Evolutionary conservation across 2,888 invertebrate species (phyloP).

Genomic region (Orchesella flavescens): DNA sequence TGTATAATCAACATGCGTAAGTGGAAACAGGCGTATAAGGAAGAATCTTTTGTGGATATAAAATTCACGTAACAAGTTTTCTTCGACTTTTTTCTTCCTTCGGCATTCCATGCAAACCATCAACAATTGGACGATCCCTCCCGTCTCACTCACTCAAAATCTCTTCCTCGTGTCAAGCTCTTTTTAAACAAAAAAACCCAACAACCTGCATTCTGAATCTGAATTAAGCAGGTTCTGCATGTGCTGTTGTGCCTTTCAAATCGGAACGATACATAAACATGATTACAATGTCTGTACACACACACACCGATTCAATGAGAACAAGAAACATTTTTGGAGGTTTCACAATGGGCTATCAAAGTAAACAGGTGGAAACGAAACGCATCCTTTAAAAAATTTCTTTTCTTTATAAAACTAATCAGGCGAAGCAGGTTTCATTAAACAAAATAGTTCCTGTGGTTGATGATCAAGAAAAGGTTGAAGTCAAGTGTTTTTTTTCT

Average conservation of each 20-base stretch:
- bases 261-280: slow-evolving; percentile 19
- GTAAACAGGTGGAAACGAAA: slow-evolving; percentile 51
- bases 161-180: slow-evolving; percentile 62
- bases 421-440: slow-evolving; percentile 45
- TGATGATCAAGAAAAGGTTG: background rate
- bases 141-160: slow-evolving; percentile 52
- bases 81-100: slow-evolving; percentile 53
- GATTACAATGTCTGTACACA: background rate
- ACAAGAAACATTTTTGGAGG: slow-evolving; percentile 41
- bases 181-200: slow-evolving; percentile 55
- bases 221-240: slow-evolving; percentile 53
- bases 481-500: background rate
- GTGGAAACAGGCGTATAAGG: slow-evolving; percentile 65
- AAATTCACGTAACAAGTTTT: slow-evolving; percentile 61
- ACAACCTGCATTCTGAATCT: slow-evolving; percentile 30
- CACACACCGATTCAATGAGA: slow-evolving; percentile 34
- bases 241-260: slow-evolving; percentile 22
- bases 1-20: slow-evolving; percentile 60
- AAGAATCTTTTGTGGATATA: slow-evolving; percentile 51
- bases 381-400: slow-evolving; percentile 14
- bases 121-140: slow-evolving; percentile 65
- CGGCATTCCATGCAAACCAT: slow-evolving; percentile 65
- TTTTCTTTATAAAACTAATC: slow-evolving; percentile 43
- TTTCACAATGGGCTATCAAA: slow-evolving; percentile 51
- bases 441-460: background rate